These are phyloP conservation scores for Notolabrus celidotus DNA, from an alignment of 2,797 vertebrate genomes.

Conservation along the genomic window DNA sequence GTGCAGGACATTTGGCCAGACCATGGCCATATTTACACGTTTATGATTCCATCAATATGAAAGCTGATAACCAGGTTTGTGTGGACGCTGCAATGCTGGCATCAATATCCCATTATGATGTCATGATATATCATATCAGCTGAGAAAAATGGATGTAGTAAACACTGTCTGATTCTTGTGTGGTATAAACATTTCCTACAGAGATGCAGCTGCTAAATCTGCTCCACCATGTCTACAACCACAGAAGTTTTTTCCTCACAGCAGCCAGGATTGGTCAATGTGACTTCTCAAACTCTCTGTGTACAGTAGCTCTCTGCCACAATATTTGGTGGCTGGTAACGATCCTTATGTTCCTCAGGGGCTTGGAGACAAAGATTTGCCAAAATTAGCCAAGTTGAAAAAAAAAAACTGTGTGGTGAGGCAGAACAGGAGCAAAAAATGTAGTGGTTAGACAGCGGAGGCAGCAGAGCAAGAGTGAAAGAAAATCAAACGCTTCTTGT, in stretches of 20 bases:
- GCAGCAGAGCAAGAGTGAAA: slow-evolving; percentile 1
- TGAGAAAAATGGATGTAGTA: slow-evolving; percentile 31
- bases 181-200: slow-evolving; percentile 33
- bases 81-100: slow-evolving; percentile 41
- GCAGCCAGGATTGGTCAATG: slow-evolving; percentile 9
- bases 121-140: slow-evolving; percentile 51
- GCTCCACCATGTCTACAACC: too few species aligned
- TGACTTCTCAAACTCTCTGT: slow-evolving; percentile 44
- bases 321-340: slow-evolving; percentile 40
- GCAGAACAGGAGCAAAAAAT: slow-evolving; percentile 3
- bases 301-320: slow-evolving; percentile 14
- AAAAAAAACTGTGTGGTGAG: neutral
- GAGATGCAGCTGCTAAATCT: slow-evolving; percentile 37
- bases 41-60: slow-evolving; percentile 63
- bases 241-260: too few species aligned
- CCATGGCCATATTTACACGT: slow-evolving; percentile 47
- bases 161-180: slow-evolving; percentile 20
- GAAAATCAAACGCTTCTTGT: slow-evolving; percentile 13
- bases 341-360: slow-evolving; percentile 24
- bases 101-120: slow-evolving; percentile 65
- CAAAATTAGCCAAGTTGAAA: neutral
- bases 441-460: neutral
- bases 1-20: neutral
- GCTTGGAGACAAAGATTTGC: slow-evolving; percentile 18
- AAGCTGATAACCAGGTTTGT: slow-evolving; percentile 35